Evolutionary conservation across 2,113 vertebrate genomes (phyloP).

Genomic region (Stigmatopora nigra): DNA sequence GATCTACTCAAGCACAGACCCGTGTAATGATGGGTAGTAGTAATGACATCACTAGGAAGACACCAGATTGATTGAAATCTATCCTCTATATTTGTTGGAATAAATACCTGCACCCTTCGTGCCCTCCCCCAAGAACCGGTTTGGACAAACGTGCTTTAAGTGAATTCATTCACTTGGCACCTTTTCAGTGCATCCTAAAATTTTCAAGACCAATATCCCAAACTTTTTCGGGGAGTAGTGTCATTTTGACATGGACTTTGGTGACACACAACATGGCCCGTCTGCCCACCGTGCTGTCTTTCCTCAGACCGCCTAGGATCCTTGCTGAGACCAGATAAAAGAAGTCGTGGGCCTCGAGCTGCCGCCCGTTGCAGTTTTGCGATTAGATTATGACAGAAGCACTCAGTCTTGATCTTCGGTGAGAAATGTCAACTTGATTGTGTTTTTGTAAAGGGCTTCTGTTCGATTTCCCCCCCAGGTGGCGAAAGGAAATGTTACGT

Average conservation of each 20-base stretch:
- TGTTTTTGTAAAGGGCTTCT: constrained; percentile 6
- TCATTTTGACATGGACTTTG: constrained; percentile 3
- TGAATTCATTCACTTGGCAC: no score
- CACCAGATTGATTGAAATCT: no score
- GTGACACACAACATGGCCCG: constrained; percentile 4
- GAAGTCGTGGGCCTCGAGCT: background rate
- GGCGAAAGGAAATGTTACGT: background rate
- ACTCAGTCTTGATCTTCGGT: constrained; percentile 13
- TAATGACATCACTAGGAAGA: no score
- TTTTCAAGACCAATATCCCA: background rate
- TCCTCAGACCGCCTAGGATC: background rate
- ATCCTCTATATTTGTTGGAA: no score
- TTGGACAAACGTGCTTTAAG: no score
- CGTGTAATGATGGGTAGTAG: no score
- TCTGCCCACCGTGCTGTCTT: constrained; percentile 8
- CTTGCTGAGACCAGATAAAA: background rate
- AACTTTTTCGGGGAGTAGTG: background rate
- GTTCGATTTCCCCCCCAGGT: background rate
- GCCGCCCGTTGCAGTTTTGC: background rate
- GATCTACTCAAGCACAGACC: no score
- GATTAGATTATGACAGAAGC: constrained; percentile 5
- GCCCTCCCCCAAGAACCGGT: no score
- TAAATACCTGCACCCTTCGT: no score
- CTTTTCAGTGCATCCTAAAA: background rate
- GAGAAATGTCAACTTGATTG: constrained; percentile 14